Conservation (phyloP, 2,113 vertebrate genomes). For the Rhinichthys klamathensis region DNA sequence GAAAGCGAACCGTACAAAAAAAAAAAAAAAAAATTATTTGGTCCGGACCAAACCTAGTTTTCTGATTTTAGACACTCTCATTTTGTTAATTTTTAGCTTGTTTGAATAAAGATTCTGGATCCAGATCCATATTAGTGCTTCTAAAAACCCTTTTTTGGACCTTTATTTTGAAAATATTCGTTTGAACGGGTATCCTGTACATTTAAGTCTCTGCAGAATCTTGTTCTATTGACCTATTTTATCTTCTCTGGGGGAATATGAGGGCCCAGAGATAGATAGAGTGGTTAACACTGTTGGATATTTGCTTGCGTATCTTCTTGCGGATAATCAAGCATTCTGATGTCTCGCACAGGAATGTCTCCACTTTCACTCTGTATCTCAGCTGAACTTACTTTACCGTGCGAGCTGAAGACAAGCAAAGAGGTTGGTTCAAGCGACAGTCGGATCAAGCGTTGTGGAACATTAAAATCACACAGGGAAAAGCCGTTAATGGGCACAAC, state of each 20-base stretch:
- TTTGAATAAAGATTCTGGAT: not conserved
- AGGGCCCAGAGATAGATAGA: not conserved
- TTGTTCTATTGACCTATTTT: constrained; percentile 38
- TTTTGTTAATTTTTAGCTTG: not conserved
- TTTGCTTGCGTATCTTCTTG: not conserved
- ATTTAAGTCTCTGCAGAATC: not conserved
- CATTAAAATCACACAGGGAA: constrained; percentile 49
- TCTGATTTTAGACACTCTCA: not conserved
- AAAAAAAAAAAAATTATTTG: too few relatives aligned
- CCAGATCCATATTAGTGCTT: not conserved
- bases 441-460: constrained; percentile 53
- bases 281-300: not conserved
- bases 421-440: not conserved
- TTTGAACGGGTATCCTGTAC: not conserved
- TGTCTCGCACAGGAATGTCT: not conserved
- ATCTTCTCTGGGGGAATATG: not conserved
- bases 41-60: too few relatives aligned
- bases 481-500: not conserved
- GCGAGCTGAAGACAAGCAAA: not conserved
- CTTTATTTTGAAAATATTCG: not conserved
- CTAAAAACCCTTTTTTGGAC: not conserved
- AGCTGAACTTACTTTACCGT: not conserved
- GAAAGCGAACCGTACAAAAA: too few relatives aligned
- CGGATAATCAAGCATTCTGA: not conserved
- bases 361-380: not conserved